phyloP scores from a whole-genome alignment of 2,888 invertebrate species.

The Anarsia innoxiella region DNA sequence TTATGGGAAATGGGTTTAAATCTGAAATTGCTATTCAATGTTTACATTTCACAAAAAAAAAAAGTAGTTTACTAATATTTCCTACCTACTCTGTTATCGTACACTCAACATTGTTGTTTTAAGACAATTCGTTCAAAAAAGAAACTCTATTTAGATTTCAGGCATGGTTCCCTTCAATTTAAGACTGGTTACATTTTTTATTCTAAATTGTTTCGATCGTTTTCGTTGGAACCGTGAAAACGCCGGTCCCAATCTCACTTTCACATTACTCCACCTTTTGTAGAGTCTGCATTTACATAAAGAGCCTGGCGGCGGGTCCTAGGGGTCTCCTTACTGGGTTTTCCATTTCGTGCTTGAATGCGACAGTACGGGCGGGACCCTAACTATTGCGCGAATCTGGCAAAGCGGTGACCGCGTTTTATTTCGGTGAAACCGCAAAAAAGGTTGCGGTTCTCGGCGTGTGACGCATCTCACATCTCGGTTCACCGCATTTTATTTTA shows the following conservation, averaged over 20 bases:
- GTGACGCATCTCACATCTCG: slow-evolving; percentile 7
- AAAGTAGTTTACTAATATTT: too few species aligned
- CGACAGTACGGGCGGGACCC: slow-evolving; percentile 39
- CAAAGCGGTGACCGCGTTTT: slow-evolving; percentile 47
- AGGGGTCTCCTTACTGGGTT: slow-evolving; percentile 63
- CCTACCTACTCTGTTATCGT: too few species aligned
- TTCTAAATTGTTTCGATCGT: slow-evolving; percentile 37
- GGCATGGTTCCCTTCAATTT: slow-evolving; percentile 34
- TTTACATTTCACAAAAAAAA: too few species aligned
- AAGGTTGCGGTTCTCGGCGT: slow-evolving; percentile 7
- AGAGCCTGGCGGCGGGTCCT: slow-evolving; percentile 59
- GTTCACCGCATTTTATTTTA: slow-evolving; percentile 15
- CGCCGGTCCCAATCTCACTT: slow-evolving; percentile 55
- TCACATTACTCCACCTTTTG: slow-evolving; percentile 61
- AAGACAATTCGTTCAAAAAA: too few species aligned
- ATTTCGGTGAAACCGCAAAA: slow-evolving; percentile 49
- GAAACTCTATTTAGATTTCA: slow-evolving; percentile 15
- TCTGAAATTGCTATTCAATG: too few species aligned
- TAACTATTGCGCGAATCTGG: slow-evolving; percentile 48
- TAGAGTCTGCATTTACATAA: slow-evolving; percentile 65
- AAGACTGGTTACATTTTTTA: slow-evolving; percentile 30
- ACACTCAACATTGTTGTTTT: too few species aligned
- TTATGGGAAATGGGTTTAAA: too few species aligned
- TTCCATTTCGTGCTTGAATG: slow-evolving; percentile 66
- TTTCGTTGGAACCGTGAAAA: slow-evolving; percentile 42